These are phyloP conservation scores for Squalus acanthias DNA, from an alignment of 2,797 vertebrate species.

Conservation along the genomic window DNA sequence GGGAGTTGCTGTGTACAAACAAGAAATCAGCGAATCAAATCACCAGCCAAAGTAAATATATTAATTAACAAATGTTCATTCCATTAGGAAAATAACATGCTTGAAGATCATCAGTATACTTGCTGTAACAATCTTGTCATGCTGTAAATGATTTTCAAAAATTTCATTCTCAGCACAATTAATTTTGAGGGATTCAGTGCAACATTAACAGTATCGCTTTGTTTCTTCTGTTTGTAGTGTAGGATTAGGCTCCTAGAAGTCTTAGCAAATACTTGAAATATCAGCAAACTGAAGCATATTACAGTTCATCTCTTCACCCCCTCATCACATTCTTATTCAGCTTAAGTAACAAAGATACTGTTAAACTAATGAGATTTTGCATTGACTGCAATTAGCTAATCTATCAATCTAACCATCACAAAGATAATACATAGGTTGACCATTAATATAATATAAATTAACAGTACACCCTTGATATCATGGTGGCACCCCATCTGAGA, in stretches of 20 bases:
- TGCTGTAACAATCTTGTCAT: not conserved
- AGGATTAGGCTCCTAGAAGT: not conserved
- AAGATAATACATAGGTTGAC: not conserved
- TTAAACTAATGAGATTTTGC: conserved; percentile 69
- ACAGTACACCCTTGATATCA: not conserved
- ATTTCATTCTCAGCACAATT: not conserved
- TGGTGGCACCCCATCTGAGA: not conserved
- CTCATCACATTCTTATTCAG: conserved; percentile 59
- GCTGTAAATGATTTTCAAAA: not conserved
- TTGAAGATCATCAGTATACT: not conserved
- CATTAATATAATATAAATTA: not conserved
- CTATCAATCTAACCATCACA: conserved; percentile 53
- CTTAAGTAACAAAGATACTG: conserved; percentile 53
- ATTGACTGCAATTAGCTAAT: conserved; percentile 56
- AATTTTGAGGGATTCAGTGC: not conserved
- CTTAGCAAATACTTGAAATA: conserved; percentile 47
- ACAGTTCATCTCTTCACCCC: conserved; percentile 62
- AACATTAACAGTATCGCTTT: not conserved
- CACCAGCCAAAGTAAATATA: not conserved
- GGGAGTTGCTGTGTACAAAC: conserved; percentile 76
- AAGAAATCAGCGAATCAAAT: not conserved
- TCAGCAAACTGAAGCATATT: conserved; percentile 52
- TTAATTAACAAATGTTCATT: not conserved
- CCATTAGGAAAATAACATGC: not conserved
- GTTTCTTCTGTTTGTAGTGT: not conserved